Evolutionary conservation across 1,140 invertebrate genomes (phyloP).

Genomic region (Drosophila carrolli): DNA sequence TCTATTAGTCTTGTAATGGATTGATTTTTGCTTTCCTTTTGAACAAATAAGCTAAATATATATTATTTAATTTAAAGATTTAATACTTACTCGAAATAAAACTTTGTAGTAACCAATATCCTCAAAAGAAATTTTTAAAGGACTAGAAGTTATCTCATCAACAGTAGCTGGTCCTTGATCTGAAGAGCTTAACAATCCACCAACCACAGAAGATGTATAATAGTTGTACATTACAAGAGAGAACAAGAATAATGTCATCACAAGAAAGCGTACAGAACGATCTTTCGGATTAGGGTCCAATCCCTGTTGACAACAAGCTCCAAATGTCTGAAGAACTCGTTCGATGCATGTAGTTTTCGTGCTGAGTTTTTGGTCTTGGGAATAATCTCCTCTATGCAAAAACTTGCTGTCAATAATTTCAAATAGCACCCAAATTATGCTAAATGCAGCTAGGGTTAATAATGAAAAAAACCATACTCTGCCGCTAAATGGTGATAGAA

Average conservation of each 20-base stretch:
- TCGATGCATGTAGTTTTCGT: constrained; percentile 37
- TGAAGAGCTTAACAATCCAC: constrained; percentile 72
- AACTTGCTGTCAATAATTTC: constrained; percentile 38
- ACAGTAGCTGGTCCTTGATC: constrained; percentile 66
- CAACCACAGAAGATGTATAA: constrained; percentile 82
- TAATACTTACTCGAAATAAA: constrained; percentile 67
- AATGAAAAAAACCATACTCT: constrained; percentile 62
- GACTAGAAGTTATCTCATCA: constrained; percentile 66
- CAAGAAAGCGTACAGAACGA: constrained; percentile 60
- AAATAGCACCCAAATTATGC: constrained; percentile 59
- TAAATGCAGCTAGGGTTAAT: constrained; percentile 40
- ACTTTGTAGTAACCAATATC: constrained; percentile 83
- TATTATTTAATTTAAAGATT: background rate
- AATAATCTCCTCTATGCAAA: background rate
- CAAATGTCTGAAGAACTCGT: constrained; percentile 56
- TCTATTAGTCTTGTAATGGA: constrained; percentile 51
- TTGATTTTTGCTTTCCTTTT: constrained; percentile 57
- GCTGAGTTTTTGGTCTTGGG: background rate
- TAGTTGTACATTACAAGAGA: constrained; percentile 80
- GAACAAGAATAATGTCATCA: constrained; percentile 71
- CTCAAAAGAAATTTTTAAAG: constrained; percentile 75
- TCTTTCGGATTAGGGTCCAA: constrained; percentile 63
- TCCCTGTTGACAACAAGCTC: constrained; percentile 74
- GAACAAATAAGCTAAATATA: background rate
- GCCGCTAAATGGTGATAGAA: constrained; percentile 69